Base-by-base conservation (phyloP, 2,888 invertebrate genomes). In the Microctonus brassicae region DNA sequence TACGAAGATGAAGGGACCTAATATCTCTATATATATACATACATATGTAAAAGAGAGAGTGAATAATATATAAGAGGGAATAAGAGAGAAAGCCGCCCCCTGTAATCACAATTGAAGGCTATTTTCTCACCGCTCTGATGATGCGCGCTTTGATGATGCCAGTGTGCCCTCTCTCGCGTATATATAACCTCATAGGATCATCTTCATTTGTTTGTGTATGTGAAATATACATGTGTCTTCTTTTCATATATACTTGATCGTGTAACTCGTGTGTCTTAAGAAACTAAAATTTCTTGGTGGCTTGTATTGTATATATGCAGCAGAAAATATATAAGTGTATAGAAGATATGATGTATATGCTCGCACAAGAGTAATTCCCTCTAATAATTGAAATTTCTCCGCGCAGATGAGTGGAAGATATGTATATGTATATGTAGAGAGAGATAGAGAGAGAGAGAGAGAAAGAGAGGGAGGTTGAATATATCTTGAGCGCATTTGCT, bases 51-150 rank as follows among this genome's bases (percentile, higher is more conserved):
- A 22, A 24, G 34, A 64, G 10, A 29, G 22, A 36, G 55, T 39
- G 36, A 66, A 66, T 22, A 66, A 66, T 22, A 39, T 33, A 57
- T 24, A 53, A 29, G 34, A 58, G 34, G 11, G 36, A 26, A 57
- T 22, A 36, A 34, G 36, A 55, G 70, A 61, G 67, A 55, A 47
- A 61, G 86, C 86, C 87, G 86, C 85, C 87, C 58, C 85, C 87
- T 87, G 86, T 87, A 87, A 87, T 87, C 87, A 87, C 86, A 87
- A 87, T 86, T 87, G 86, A 86, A 87, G 87, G 87, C 86, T 87
- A 87, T 87, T 87, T 87, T 87, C 87, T 87, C 87, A 86, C 87
- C 87, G 86, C 85, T 87, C 86, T 86, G 86, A 87, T 87, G 86
- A 87, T 87, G 86, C 83, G n/a, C n/a, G 80, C 86, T 86, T 86